phyloP scores from a whole-genome alignment of 2,113 vertebrate genomes.

The Solea senegalensis region DNA sequence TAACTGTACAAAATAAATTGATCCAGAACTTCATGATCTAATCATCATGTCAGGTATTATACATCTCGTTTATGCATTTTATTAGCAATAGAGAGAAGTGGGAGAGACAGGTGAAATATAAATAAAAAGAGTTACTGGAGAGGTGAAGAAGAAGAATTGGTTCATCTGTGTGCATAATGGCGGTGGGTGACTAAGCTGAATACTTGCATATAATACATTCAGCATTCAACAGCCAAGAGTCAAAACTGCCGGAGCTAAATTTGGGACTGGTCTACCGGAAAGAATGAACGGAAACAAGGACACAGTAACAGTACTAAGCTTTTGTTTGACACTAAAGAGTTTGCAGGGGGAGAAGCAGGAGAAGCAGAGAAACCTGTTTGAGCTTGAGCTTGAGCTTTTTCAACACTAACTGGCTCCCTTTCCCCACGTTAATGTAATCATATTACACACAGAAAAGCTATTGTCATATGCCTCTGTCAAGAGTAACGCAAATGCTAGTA shows the following conservation, averaged over 20 bases:
- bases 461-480: slow-evolving; percentile 68
- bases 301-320: neutral
- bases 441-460: slow-evolving; percentile 63
- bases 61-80: no score
- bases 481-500: slow-evolving; percentile 60
- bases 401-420: slow-evolving; percentile 47
- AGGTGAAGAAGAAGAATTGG: neutral
- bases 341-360: slow-evolving; percentile 3
- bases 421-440: slow-evolving; percentile 71
- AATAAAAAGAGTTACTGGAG: neutral
- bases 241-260: neutral
- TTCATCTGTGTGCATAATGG: no score
- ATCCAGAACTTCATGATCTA: no score
- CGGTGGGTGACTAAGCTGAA: no score
- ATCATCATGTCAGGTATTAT: no score
- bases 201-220: neutral
- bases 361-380: slow-evolving; percentile 30
- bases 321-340: neutral
- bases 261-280: neutral
- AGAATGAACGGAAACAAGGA: neutral
- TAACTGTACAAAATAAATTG: no score
- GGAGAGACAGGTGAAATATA: neutral
- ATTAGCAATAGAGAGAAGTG: no score
- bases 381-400: slow-evolving; percentile 40
- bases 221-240: neutral